Percentiles rank a stretch among this genome's conserved stretches.
Conservation (phyloP, 37 sponge, comb jelly and placozoan species). For the Diacarnus erythraeanus region DNA sequence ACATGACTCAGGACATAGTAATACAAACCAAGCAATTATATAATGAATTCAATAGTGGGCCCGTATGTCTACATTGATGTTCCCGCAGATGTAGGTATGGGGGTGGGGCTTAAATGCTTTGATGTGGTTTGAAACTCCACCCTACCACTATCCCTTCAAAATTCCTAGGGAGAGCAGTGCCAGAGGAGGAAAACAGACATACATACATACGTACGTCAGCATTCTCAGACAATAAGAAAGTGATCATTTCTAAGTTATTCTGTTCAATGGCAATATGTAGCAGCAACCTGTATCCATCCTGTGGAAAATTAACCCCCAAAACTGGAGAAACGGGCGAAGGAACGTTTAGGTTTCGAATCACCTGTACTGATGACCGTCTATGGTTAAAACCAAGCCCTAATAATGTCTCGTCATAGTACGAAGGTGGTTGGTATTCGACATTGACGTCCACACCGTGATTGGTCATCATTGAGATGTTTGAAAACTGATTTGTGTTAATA, state of each 20-base stretch:
- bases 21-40: too few species aligned
- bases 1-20: too few species aligned
- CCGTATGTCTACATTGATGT: too few species aligned
- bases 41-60: too few species aligned
- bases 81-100: too few species aligned
- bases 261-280: constrained; percentile 73
- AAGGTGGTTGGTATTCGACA: constrained; percentile 35
- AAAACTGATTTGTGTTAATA: background rate
- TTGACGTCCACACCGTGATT: constrained; percentile 49
- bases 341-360: background rate
- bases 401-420: constrained; percentile 21
- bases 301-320: background rate
- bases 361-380: background rate
- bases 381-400: background rate
- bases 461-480: constrained; percentile 11
- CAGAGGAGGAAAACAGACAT: background rate
- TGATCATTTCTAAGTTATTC: constrained; percentile 55
- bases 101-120: too few species aligned
- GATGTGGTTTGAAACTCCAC: too few species aligned
- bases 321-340: background rate
- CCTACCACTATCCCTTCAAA: too few species aligned
- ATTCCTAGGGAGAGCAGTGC: too few species aligned
- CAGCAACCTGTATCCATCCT: constrained; percentile 16
- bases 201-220: constrained; percentile 70
- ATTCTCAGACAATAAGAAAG: constrained; percentile 57